These are phyloP conservation scores for Champsocephalus gunnari DNA, from an alignment of 2,797 vertebrate genomes.

Conservation along the genomic window DNA sequence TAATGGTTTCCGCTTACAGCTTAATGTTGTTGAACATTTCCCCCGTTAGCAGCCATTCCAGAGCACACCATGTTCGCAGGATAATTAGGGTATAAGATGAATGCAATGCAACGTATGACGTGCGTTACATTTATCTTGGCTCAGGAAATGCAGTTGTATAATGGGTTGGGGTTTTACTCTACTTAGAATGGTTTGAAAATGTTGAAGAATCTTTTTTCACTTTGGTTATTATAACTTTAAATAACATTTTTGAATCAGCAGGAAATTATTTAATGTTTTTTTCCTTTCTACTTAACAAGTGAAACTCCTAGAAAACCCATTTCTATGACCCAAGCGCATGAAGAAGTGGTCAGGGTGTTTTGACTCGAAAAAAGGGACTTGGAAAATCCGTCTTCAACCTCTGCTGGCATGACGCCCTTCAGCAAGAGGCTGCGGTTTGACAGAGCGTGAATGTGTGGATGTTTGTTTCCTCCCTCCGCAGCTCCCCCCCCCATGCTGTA, in stretches of 20 bases:
- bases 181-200: not conserved
- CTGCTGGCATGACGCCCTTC: slow-evolving; percentile 54
- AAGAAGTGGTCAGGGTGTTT: slow-evolving; percentile 3
- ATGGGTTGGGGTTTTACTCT: not conserved
- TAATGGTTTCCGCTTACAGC: slow-evolving; percentile 76
- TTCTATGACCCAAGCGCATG: not conserved
- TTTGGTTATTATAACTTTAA: slow-evolving; percentile 2
- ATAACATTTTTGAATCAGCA: not conserved
- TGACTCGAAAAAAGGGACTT: not conserved
- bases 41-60: slow-evolving; percentile 49
- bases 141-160: not conserved
- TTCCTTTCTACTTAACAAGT: slow-evolving; percentile 1
- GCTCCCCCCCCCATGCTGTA: slow-evolving; percentile 48
- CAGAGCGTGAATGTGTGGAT: slow-evolving; percentile 54
- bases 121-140: slow-evolving; percentile 42
- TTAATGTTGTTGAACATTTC: slow-evolving; percentile 61
- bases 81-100: slow-evolving; percentile 5
- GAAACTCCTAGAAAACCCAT: not conserved
- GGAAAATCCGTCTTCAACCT: slow-evolving; percentile 35
- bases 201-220: not conserved
- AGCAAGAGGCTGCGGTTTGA: slow-evolving; percentile 64
- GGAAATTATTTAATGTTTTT: not conserved
- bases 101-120: not conserved
- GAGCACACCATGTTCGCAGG: slow-evolving; percentile 8
- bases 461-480: slow-evolving; percentile 50